Base-by-base conservation (phyloP, 2,888 invertebrate species). In the Apantesis nais region DNA sequence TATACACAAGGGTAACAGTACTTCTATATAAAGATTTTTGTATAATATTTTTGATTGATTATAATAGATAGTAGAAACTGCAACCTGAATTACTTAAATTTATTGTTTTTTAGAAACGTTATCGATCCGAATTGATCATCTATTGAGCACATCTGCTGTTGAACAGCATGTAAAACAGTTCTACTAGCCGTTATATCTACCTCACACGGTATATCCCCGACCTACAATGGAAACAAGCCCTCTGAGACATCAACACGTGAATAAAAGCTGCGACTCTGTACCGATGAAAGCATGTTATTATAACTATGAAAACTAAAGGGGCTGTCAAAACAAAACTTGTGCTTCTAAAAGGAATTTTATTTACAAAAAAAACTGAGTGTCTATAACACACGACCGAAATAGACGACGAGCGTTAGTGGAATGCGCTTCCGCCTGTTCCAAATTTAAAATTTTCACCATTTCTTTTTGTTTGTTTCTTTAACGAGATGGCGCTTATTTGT, bases 361-460 rank as follows among this genome's bases (percentile, higher is more conserved):
- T 72, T 73, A 72, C 65, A 68, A 48, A 80, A 70, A 75, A 68
- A 52, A 52, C n/a, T 2, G 66, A 71, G 55, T 75, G 72, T 74
- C 73, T 82, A 75, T 80, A 75, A 78, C 75, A 79, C 81, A 78
- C 83, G 85, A 85, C 88, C 82, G 85, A 88, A 88, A 88, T 90
- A 90, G 88, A 83, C 82, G 83, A 77, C 80, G 83, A 69, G 78
- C 85, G 85, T 72, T 75, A 75, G 71, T 62, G 88, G 91, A 89
- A 90, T 91, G 90, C 78, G 85, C 89, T 90, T 90, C 91, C 90
- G 90, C 81, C 83, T 79, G 87, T 89, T 90, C 91, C 87, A 88
- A 85, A 87, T 89, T 88, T 86, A 87, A 88, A 87, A 83, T 83
- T 87, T 88, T 82, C 86, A 88, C 86, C 75, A 78, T 80, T 78